Evolutionary conservation across 2,888 invertebrate species (phyloP), one percentile per base, ranked within the genome.

Genomic region (Baronia brevicornis): DNA sequence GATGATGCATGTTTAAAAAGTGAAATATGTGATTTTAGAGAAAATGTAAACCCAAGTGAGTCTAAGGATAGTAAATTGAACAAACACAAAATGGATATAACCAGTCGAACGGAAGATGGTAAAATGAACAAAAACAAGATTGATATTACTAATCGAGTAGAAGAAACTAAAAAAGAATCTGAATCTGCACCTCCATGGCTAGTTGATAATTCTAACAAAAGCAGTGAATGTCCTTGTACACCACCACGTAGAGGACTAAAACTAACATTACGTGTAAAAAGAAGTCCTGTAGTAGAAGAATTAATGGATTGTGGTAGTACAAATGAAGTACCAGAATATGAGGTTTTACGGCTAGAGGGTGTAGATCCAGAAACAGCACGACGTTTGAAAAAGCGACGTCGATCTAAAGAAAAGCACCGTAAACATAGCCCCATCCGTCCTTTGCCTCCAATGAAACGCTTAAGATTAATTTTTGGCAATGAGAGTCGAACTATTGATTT

Each of bases 401-500:
- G 79, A 26, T 80, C 78, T 47, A 88, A 65, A 54, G 75, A 75
- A 48, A 70, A 74, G 34, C 74, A 74, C 44, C 82, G 84, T 41
- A 84, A 84, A 46, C 85, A 86, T 51, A 86, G 84, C 48, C 80
- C 80, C 41, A 69, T 84, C 61, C 78, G 78, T 66, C 87, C 87
- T 46, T 86, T 89, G 56, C 91, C 91, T 43, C 90, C 91, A 28
- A 91, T 92, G 88, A 96, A 95, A 78, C 89, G 95, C 59, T 85
- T 96, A 66, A 89, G 93, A 60, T 86, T 96, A 60, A 94, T 94
- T 58, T 92, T 95, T 60, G 95, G 95, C 51, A 94, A 94, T 69
- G 95, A 95, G 72, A 92, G 93, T 61, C 92, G 91, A 63, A 94
- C 93, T 63, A 95, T 95, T 64, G 92, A 95, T 85, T 89, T 95